These are phyloP conservation scores for Selene dorsalis DNA, from an alignment of 2,797 vertebrate species.

Conservation along the genomic window DNA sequence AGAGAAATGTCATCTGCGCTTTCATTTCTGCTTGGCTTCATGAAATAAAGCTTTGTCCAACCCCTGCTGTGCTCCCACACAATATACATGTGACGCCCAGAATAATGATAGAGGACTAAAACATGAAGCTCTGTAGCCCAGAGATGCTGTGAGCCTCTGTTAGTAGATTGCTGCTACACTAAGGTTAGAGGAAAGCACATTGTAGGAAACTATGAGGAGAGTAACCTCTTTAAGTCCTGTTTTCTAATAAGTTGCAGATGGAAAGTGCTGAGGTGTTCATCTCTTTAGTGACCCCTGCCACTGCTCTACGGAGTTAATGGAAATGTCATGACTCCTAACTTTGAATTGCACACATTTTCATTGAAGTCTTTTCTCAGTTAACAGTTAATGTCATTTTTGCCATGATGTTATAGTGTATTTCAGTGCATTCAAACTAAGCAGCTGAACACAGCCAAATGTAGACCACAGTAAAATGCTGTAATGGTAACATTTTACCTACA, in stretches of 20 bases:
- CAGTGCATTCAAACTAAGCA: not conserved
- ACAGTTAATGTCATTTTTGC: not conserved
- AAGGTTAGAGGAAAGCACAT: constrained; percentile 16
- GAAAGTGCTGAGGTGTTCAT: constrained; percentile 4
- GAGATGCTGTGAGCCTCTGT: constrained; percentile 20
- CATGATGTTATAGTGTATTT: not conserved
- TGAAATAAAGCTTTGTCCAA: constrained; percentile 50
- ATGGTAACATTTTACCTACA: constrained; percentile 3
- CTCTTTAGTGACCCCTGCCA: not conserved
- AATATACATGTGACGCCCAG: constrained; percentile 38
- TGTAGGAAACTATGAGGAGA: not conserved
- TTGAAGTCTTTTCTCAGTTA: not conserved
- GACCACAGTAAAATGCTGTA: not conserved
- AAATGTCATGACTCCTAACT: constrained; percentile 1
- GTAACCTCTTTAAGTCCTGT: constrained; percentile 13
- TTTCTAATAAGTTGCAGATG: constrained; percentile 18
- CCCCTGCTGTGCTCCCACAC: constrained; percentile 59
- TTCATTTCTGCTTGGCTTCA: constrained; percentile 45
- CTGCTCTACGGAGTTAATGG: constrained; percentile 30
- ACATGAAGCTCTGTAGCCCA: constrained; percentile 27
- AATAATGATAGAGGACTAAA: constrained; percentile 43
- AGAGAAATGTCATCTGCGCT: constrained; percentile 54
- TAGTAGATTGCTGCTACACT: constrained; percentile 27
- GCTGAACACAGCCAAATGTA: not conserved
- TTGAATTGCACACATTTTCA: not conserved